phyloP scores from a whole-genome alignment of 1,140 invertebrate species.

The Hycleus phaleratus region DNA sequence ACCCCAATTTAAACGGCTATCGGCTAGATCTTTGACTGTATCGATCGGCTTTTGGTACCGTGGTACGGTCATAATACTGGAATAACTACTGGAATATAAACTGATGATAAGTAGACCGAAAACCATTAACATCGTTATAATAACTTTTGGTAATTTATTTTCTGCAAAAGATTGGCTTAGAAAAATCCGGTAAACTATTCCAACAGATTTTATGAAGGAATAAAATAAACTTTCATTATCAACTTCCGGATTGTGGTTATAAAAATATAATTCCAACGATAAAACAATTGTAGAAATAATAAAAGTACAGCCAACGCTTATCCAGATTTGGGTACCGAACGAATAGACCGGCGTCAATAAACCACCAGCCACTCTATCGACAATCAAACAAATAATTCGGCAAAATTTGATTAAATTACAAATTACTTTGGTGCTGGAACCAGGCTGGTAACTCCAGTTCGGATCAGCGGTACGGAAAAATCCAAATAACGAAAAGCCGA shows the following conservation, averaged over 20 bases:
- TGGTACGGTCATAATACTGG: constrained; percentile 49
- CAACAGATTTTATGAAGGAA: too few relatives aligned
- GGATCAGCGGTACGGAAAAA: constrained; percentile 45
- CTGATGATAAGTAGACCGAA: background rate
- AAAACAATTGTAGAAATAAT: too few relatives aligned
- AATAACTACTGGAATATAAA: constrained; percentile 46
- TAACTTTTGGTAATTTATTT: background rate
- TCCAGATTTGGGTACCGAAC: constrained; percentile 27
- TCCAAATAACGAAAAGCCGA: constrained; percentile 48
- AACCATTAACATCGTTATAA: background rate
- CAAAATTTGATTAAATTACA: too few relatives aligned
- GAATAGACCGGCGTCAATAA: constrained; percentile 31
- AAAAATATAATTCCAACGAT: too few relatives aligned
- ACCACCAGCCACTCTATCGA: constrained; percentile 17
- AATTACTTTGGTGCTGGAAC: constrained; percentile 48
- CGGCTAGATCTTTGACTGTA: constrained; percentile 25
- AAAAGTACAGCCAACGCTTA: background rate
- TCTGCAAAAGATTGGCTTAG: too few relatives aligned
- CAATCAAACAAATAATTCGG: too few relatives aligned
- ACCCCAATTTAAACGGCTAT: constrained; percentile 26
- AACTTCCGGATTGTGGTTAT: too few relatives aligned
- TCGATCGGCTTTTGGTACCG: constrained; percentile 30
- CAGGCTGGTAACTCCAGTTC: constrained; percentile 51
- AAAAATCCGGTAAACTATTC: too few relatives aligned
- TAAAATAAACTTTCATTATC: too few relatives aligned